Conservation (phyloP, 2,888 invertebrate genomes). For the Mactromeris polynyma region DNA sequence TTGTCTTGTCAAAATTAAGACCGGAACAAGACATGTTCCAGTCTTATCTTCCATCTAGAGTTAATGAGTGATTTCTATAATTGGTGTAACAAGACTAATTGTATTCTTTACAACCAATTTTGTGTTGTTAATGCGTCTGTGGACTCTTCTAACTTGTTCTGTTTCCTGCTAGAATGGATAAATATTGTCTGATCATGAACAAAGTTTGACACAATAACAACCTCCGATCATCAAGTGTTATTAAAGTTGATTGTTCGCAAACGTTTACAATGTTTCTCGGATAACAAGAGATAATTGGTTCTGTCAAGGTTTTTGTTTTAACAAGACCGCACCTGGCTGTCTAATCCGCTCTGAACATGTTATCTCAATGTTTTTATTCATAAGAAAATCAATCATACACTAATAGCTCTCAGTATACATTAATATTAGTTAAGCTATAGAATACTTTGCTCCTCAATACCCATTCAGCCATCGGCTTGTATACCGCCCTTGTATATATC, state of each 20-base stretch:
- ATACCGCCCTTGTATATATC: constrained; percentile 4
- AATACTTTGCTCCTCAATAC: not conserved
- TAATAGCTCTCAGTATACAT: constrained; percentile 1
- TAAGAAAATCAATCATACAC: constrained; percentile 22
- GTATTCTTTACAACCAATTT: not conserved
- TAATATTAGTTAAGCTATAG: not conserved
- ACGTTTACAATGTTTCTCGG: constrained; percentile 15
- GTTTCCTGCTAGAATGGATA: not conserved
- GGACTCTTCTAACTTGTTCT: not conserved
- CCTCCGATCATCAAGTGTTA: not conserved
- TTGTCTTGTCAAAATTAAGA: not conserved
- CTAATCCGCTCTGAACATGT: not conserved
- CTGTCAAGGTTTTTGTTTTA: constrained; percentile 39
- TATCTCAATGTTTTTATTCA: constrained; percentile 34
- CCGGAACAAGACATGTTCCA: not conserved
- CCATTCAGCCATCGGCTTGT: constrained; percentile 8
- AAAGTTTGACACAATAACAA: not conserved
- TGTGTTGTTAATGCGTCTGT: not conserved
- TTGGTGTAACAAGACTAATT: not conserved
- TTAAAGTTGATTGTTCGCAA: not conserved
- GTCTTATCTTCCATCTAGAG: not conserved
- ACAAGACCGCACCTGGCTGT: constrained; percentile 26
- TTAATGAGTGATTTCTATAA: not conserved
- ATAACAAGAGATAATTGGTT: constrained; percentile 32
- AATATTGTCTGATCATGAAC: not conserved